Percentiles rank a stretch among this genome's conserved stretches.
Conservation (phyloP, 2,797 vertebrate genomes). For the Limnodromus scolopaceus region DNA sequence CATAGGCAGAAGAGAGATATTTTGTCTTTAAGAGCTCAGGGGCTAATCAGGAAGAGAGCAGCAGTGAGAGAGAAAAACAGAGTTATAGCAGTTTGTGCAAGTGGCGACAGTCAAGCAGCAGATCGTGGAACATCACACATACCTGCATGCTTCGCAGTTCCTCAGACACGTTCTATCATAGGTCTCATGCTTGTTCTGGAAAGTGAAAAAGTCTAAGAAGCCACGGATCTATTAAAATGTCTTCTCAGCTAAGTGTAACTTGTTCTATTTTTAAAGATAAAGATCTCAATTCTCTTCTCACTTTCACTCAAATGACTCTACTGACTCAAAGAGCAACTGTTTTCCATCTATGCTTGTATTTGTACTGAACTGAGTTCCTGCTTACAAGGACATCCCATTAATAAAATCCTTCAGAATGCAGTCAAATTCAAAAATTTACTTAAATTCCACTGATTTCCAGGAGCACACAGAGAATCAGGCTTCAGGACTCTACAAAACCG, state of each 20-base stretch:
- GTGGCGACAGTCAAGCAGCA: background rate
- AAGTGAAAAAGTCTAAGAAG: background rate
- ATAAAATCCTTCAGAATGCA: background rate
- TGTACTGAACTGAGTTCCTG: background rate
- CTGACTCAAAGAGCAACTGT: background rate
- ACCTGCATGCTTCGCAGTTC: accelerated
- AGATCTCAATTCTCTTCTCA: background rate
- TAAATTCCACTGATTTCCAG: background rate
- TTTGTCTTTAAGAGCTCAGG: background rate
- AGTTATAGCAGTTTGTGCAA: background rate
- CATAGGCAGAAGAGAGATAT: background rate
- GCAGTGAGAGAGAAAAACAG: background rate
- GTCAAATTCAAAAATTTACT: background rate
- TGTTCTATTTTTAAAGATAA: background rate
- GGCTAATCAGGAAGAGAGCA: background rate
- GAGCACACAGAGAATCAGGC: background rate
- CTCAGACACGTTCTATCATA: background rate
- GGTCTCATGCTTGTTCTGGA: background rate
- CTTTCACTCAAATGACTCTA: background rate
- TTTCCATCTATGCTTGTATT: background rate
- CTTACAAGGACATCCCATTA: background rate
- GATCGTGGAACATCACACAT: background rate
- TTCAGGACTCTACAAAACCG: background rate
- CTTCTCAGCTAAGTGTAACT: background rate
- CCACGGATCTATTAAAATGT: background rate